A percentile compares a stretch with the other conserved stretches of the same genome.
phyloP scores from a whole-genome alignment of 2,797 vertebrate genomes.

The Brachyalestes nurse region DNA sequence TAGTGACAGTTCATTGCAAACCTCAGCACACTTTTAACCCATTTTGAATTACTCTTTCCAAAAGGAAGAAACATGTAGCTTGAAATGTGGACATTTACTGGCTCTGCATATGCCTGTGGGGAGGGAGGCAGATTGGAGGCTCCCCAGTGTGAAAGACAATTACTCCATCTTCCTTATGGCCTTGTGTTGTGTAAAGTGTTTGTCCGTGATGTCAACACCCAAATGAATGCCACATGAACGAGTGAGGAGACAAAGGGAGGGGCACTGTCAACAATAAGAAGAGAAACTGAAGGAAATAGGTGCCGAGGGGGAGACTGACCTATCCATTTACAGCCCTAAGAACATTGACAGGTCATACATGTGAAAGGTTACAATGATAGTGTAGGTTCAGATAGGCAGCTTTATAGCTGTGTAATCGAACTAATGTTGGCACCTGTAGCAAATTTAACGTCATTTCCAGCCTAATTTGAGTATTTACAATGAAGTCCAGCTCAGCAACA shows the following conservation, averaged over 20 bases:
- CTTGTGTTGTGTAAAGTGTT: constrained; percentile 31
- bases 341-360: too few species aligned
- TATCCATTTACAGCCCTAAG: neutral
- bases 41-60: neutral
- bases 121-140: constrained; percentile 22
- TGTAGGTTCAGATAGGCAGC: too few species aligned
- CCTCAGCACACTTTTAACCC: neutral
- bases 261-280: constrained; percentile 41
- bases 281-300: constrained; percentile 36
- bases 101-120: constrained; percentile 15
- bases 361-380: too few species aligned
- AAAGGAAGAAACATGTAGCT: neutral
- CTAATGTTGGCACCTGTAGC: too few species aligned
- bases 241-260: constrained; percentile 13
- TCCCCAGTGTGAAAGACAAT: constrained; percentile 35
- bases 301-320: neutral
- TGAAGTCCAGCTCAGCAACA: neutral
- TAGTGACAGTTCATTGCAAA: neutral
- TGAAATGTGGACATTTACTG: constrained; percentile 4
- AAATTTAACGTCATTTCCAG: neutral
- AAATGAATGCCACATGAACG: constrained; percentile 62
- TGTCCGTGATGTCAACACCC: constrained; percentile 49
- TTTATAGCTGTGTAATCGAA: too few species aligned
- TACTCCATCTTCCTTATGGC: constrained; percentile 35
- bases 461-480: neutral